Conservation (phyloP, 2,797 vertebrate species). For the Novumbra hubbsi region DNA sequence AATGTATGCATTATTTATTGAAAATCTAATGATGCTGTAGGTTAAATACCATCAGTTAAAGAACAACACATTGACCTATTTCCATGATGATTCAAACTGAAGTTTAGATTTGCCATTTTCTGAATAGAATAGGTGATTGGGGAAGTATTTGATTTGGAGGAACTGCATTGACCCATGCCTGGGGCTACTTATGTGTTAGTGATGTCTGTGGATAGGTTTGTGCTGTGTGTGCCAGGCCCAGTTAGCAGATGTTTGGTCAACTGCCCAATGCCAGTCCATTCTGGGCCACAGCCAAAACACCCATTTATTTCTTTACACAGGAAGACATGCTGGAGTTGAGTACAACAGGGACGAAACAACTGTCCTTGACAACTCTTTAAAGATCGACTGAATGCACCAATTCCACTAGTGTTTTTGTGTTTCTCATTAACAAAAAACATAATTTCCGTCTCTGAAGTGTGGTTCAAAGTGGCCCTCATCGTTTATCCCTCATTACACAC, state of each 20-base stretch:
- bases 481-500: too few species aligned
- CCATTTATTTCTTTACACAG: constrained; percentile 30
- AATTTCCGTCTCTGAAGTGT: too few species aligned
- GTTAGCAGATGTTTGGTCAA: constrained; percentile 32
- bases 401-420: background rate
- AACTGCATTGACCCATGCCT: background rate
- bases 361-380: background rate
- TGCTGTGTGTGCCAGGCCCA: constrained; percentile 1
- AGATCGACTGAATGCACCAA: background rate
- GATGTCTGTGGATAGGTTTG: constrained; percentile 20
- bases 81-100: background rate
- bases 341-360: background rate
- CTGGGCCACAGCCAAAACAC: constrained; percentile 36
- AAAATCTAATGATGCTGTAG: background rate
- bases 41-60: background rate
- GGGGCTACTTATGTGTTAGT: background rate
- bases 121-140: background rate
- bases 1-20: background rate
- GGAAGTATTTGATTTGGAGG: background rate
- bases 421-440: background rate
- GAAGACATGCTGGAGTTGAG: background rate
- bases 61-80: background rate
- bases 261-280: constrained; percentile 14
- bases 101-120: background rate
- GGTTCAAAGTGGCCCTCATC: too few species aligned